Percentiles rank a stretch among this genome's conserved stretches.
These are phyloP conservation scores for Lineus longissimus DNA, from an alignment of 1,140 invertebrate genomes.

Conservation along the genomic window DNA sequence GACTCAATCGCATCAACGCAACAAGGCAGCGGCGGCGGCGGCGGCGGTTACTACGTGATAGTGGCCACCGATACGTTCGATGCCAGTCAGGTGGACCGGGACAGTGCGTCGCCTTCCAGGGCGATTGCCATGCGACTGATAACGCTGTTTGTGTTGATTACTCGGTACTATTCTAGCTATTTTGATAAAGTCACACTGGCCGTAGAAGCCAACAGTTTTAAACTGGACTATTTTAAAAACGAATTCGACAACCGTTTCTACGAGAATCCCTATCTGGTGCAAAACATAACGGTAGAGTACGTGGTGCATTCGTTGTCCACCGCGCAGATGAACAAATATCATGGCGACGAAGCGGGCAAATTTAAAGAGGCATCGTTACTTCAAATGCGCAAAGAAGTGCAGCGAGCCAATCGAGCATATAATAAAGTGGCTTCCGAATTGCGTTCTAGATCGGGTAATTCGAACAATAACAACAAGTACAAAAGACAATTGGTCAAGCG, in stretches of 20 bases:
- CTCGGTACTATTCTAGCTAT: neutral
- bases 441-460: too few relatives aligned
- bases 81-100: neutral
- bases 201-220: slow-evolving; percentile 2
- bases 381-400: neutral
- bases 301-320: neutral
- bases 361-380: neutral
- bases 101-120: neutral
- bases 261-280: neutral
- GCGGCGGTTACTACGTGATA: neutral
- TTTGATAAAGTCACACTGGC: neutral
- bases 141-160: neutral
- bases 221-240: neutral
- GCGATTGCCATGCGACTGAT: neutral
- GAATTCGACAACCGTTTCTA: neutral
- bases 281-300: neutral
- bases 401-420: neutral
- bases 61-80: slow-evolving; percentile 2
- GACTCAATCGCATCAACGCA: too few relatives aligned
- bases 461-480: too few relatives aligned
- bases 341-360: neutral
- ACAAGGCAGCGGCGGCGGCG: too few relatives aligned
- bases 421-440: too few relatives aligned
- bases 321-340: neutral
- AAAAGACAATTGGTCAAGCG: neutral